Evolutionary conservation across 2,797 vertebrate species (phyloP), one percentile per base, ranked within the genome.

Genomic region (Pseudochaenichthys georgianus): DNA sequence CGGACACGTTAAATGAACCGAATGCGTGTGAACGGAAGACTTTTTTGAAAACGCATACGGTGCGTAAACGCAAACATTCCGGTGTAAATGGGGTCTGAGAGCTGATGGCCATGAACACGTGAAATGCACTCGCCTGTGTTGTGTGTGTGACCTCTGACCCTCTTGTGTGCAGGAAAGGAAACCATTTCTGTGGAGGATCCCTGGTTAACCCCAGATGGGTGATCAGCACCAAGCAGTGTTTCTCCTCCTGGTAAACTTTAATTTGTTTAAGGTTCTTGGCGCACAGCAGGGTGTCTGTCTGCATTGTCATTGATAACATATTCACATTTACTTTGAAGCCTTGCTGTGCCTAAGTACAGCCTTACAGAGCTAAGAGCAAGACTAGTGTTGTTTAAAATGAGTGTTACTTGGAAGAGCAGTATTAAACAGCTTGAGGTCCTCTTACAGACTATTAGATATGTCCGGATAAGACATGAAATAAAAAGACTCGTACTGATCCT

Each of bases 181-280:
- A 95, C 71, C 98, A 99, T 92, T 99, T 99, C 94, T 99, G 98
- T 1, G 98, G 98, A 34, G 98, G 97, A 0, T 96, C 98, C 48
- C 84, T 99, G 84, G 97, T 99, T 74, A 96, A 96, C 85, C 93
- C 97, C 83, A 95, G 96, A 91, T 99, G 98, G 98, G 95, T 99
- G 81, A 96, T 99, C 94, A 98, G 98, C 85, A 97, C 96, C 4
- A 97, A 96, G 68, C 98, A 99, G 84, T 99, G 98, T 80, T 98
- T 99, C 93, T 96, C 96, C 41, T 98, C 98, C 78, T 99, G 98
- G 98, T 99, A 95, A 96, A 87, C 17, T 45, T 64, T 19, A 23
- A 64, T 71, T 11, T 72, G 31, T 69, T 66, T 46, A 75, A 57
- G 12, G 13, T 41, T 59, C 61, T 46, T 34, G 15, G 11, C 23